These are phyloP conservation scores for Thymallus thymallus DNA, from an alignment of 2,113 vertebrate species.

Conservation along the genomic window DNA sequence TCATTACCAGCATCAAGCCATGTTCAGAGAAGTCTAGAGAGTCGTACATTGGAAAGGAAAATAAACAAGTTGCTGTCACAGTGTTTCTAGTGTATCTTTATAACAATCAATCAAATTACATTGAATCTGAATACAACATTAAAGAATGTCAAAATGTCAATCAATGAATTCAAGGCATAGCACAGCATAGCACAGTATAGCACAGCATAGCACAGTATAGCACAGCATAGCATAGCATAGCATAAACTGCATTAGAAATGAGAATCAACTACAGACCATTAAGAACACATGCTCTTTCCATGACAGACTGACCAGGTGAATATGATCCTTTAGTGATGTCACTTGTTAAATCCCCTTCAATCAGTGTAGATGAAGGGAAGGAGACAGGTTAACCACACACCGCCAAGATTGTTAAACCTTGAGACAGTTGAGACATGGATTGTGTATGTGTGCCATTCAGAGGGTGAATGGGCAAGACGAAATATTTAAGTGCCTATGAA, in stretches of 20 bases:
- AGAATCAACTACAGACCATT: constrained; percentile 10
- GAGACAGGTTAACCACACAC: too few species aligned
- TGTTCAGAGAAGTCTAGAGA: constrained; percentile 26
- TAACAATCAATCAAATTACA: constrained; percentile 42
- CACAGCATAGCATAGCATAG: not conserved
- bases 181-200: not conserved
- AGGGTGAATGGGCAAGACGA: too few species aligned
- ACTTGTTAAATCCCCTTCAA: too few species aligned
- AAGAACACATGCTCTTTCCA: too few species aligned
- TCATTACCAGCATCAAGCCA: constrained; percentile 69
- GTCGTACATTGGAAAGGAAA: constrained; percentile 49
- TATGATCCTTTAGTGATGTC: too few species aligned
- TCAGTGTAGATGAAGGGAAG: too few species aligned
- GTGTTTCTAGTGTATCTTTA: constrained; percentile 44
- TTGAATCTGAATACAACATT: constrained; percentile 26
- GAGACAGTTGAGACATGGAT: too few species aligned
- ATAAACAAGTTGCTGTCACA: constrained; percentile 32
- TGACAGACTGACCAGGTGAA: too few species aligned
- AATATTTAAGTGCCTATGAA: too few species aligned
- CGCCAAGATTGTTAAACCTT: too few species aligned
- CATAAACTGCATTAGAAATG: constrained; percentile 2
- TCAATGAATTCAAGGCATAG: constrained; percentile 7
- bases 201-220: not conserved
- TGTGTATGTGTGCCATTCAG: too few species aligned
- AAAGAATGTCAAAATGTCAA: not conserved